Evolutionary conservation across 1,140 invertebrate genomes (phyloP), one percentile per base, ranked within the genome.

Genomic region (Psix sp.): DNA sequence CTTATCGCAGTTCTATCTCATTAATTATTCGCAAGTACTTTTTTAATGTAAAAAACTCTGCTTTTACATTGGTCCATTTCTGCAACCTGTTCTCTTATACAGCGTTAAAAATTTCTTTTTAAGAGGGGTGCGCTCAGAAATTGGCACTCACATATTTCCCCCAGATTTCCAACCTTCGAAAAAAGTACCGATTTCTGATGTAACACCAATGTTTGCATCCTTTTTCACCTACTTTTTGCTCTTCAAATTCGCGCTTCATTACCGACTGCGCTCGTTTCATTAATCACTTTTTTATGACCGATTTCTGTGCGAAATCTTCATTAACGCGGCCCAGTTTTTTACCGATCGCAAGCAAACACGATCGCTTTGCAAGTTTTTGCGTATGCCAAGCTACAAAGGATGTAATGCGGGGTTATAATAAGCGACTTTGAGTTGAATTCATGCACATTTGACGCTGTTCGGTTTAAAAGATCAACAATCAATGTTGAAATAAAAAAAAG

Each of bases 151-250:
- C n/a, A n/a, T n/a, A n/a, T n/a, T n/a, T n/a, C n/a, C n/a, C n/a
- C n/a, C n/a, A n/a, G n/a, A n/a, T n/a, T n/a, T n/a, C n/a, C n/a
- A n/a, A n/a, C n/a, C n/a, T n/a, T n/a, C n/a, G n/a, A n/a, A n/a
- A n/a, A n/a, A n/a, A n/a, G 51, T 57, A 67, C 56, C 57, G 63
- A 46, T 51, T 57, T 57, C 51, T 51, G 57, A 67, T 57, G 43
- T 67, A 48, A 67, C 43, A 17, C 51, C 63, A 14, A 17, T 26
- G 43, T 56, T 49, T 49, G n/a, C 42, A 46, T 33, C 45, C 46
- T 66, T 51, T 29, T 29, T 1, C 2, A 29, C n/a, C n/a, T 29
- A 62, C 36, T 52, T 29, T 35, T 21, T 15, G 11, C 6, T 40
- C 45, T 63, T 63, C 52, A 26, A 4, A 24, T 24, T 4, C 18